phyloP scores from a whole-genome alignment of 2,888 invertebrate genomes.

The Cerastoderma edule region DNA sequence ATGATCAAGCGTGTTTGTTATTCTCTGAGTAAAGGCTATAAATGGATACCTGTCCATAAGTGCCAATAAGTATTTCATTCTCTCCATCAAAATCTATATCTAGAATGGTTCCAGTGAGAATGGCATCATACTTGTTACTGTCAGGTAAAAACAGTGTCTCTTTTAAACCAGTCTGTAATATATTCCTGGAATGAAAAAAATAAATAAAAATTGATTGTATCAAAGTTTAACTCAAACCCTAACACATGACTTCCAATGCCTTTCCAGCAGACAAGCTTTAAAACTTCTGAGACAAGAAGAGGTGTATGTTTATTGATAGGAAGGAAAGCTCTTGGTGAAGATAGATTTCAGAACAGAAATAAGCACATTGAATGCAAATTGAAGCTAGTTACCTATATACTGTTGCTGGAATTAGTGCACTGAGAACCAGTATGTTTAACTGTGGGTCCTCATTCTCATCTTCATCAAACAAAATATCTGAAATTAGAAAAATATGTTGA shows the following conservation, averaged over 20 bases:
- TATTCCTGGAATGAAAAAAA: slow-evolving; percentile 63
- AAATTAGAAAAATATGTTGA: too few species aligned
- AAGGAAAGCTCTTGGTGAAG: too few species aligned
- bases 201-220: neutral
- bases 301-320: too few species aligned
- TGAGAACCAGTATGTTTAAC: slow-evolving; percentile 86
- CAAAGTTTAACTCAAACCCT: too few species aligned
- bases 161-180: slow-evolving; percentile 78
- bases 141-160: slow-evolving; percentile 80
- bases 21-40: too few species aligned
- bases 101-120: slow-evolving; percentile 87
- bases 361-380: too few species aligned
- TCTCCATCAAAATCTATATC: slow-evolving; percentile 90
- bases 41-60: slow-evolving; percentile 88
- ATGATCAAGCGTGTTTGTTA: too few species aligned
- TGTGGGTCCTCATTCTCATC: slow-evolving; percentile 53
- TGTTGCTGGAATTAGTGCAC: slow-evolving; percentile 86
- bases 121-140: slow-evolving; percentile 86
- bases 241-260: too few species aligned
- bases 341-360: too few species aligned
- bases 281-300: too few species aligned
- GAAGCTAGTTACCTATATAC: slow-evolving; percentile 88
- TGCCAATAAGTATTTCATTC: slow-evolving; percentile 89
- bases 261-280: too few species aligned
- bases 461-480: neutral